Base-by-base conservation (phyloP, 2,113 vertebrate genomes). In the Mastomys natalensis region DNA sequence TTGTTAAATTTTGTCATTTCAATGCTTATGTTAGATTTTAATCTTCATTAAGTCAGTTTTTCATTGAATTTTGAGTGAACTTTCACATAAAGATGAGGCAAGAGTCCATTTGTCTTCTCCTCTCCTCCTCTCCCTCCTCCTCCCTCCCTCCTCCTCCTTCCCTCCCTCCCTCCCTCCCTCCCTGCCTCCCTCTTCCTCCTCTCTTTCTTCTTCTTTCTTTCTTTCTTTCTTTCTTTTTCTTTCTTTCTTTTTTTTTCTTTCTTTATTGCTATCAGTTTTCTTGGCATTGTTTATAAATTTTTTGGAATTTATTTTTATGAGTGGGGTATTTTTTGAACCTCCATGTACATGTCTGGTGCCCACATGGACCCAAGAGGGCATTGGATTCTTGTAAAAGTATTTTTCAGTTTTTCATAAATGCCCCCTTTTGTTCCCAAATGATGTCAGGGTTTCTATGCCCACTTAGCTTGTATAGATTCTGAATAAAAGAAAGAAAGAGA, bases 111-210 rank as follows among this genome's bases (percentile, higher is more conserved):
- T 73, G 3, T 2, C 37, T 58, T 1, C 24, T 21, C 8, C 76
- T 51, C 1, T 17, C 29, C 7, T 16, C 8, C 5, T 21, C 24
- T 24, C 21, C 60, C 24, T 60, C 21, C 60, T 21, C 17, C 58
- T 60, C 6, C 17, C 58, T 60, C 2, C 22, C 60, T 60, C 1
- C 7, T 21, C 24, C 1, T 5, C 58, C 21, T 21, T 4, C 58
- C 19, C 19, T 4, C 4, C 4, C 19, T 19, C 4, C 17, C 10
- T 58, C 4, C 37, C 34, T 2, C 3, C 68, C 34, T 26, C 3
- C 19, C n/a, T n/a, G 4, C 21, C 9, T 10, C 3, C 31, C 17
- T 4, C 3, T 21, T 73, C 10, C 4, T 19, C 11, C 10, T 0
- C 37, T 9, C 4, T 8, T 7, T 22, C 2, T 7, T 37, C n/a